Percentiles rank a stretch among this genome's conserved stretches.
phyloP scores from a whole-genome alignment of 64 coral and sea anemone species.

The Orbicella faveolata region DNA sequence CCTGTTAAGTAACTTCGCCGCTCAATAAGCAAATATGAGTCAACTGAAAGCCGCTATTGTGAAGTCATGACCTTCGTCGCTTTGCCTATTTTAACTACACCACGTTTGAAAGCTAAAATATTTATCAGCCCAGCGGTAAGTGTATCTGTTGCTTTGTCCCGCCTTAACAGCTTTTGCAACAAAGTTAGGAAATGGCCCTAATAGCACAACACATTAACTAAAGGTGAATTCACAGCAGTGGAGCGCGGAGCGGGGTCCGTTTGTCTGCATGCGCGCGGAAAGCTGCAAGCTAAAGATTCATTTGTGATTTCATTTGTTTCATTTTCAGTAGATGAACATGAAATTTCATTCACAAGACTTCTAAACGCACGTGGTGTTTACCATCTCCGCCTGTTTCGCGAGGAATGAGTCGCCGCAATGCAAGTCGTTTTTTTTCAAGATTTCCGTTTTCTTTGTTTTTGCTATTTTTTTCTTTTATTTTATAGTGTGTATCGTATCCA shows the following conservation, averaged over 20 bases:
- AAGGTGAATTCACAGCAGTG: neutral
- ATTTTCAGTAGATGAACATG: too few relatives aligned
- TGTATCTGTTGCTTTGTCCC: neutral
- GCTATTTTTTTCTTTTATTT: neutral
- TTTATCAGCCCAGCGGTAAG: conserved; percentile 17
- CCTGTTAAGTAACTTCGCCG: too few relatives aligned
- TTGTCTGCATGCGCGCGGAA: neutral
- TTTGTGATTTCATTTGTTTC: too few relatives aligned
- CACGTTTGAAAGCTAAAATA: neutral
- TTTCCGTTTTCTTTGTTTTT: neutral
- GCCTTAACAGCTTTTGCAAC: conserved; percentile 1
- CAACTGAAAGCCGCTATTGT: neutral
- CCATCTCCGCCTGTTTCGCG: neutral
- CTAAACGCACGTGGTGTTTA: neutral
- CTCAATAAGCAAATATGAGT: too few relatives aligned
- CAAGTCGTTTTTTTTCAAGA: too few relatives aligned
- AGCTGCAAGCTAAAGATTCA: neutral
- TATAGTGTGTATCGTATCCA: too few relatives aligned
- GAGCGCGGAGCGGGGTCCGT: neutral
- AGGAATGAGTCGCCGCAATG: neutral
- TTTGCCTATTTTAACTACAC: neutral
- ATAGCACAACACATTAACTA: neutral
- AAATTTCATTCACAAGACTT: too few relatives aligned
- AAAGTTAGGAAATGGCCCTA: neutral
- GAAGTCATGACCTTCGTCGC: neutral